A percentile compares a stretch with the other conserved stretches of the same genome.
phyloP scores from a whole-genome alignment of 2,888 invertebrate species.

The Phasia obesa region DNA sequence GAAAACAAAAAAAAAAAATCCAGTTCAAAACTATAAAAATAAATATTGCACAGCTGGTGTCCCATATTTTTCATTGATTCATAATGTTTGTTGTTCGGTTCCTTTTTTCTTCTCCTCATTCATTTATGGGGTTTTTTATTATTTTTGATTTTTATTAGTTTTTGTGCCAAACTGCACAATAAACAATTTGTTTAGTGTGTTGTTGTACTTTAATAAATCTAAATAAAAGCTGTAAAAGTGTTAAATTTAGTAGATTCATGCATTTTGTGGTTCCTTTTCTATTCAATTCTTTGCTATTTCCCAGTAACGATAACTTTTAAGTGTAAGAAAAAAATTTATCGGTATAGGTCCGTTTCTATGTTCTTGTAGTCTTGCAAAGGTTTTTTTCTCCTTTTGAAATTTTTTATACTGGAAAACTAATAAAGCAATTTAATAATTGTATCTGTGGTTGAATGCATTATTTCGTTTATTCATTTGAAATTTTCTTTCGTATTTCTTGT shows the following conservation, averaged over 20 bases:
- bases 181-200: constrained; percentile 56
- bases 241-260: constrained; percentile 69
- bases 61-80: constrained; percentile 65
- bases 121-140: constrained; percentile 37
- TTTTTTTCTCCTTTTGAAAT: not conserved
- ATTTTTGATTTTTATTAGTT: constrained; percentile 50
- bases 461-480: constrained; percentile 36
- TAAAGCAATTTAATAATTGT: constrained; percentile 26
- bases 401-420: not conserved
- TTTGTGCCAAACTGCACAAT: constrained; percentile 23
- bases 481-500: not conserved
- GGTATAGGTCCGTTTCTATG: constrained; percentile 28
- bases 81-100: constrained; percentile 59
- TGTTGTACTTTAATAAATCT: constrained; percentile 63
- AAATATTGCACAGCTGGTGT: constrained; percentile 67
- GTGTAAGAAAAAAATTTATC: constrained; percentile 4
- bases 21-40: constrained; percentile 58
- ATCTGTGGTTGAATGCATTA: constrained; percentile 58
- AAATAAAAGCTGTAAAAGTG: constrained; percentile 62
- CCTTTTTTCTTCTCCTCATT: constrained; percentile 36
- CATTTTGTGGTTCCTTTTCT: constrained; percentile 50
- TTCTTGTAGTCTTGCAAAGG: constrained; percentile 7
- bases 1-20: constrained; percentile 11
- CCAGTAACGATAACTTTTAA: constrained; percentile 12
- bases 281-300: constrained; percentile 48